Conservation (phyloP, 2,797 vertebrate genomes). For the Rhynchonycteris naso region DNA sequence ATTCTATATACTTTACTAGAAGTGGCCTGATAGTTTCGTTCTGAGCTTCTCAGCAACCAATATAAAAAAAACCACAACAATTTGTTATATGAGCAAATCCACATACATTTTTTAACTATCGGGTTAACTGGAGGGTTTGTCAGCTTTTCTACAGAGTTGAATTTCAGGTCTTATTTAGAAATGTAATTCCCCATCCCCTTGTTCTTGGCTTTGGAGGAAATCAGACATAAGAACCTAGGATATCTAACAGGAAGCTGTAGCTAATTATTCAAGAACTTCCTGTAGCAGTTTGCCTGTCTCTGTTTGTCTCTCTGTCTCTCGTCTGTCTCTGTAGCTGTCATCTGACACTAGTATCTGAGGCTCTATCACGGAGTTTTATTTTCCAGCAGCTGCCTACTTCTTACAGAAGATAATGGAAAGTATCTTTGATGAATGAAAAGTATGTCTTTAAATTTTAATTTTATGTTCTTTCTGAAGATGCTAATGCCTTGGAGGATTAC, state of each 20-base stretch:
- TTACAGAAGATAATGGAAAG: neutral
- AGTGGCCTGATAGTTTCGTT: neutral
- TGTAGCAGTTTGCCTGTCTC: neutral
- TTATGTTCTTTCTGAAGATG: constrained; percentile 21
- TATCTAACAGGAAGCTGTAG: neutral
- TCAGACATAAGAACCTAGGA: neutral
- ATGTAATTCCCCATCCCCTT: neutral
- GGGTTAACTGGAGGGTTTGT: neutral
- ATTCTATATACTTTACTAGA: neutral
- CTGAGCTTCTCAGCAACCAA: neutral
- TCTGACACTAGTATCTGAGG: neutral
- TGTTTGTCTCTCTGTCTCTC: neutral
- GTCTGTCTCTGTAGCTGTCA: neutral
- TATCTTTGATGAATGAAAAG: neutral
- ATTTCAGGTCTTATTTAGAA: neutral
- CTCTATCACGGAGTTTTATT: neutral
- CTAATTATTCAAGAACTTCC: neutral
- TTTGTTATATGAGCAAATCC: neutral
- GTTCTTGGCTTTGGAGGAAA: neutral
- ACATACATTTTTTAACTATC: neutral
- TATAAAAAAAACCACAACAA: neutral
- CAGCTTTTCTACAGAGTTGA: neutral
- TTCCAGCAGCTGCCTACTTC: neutral
- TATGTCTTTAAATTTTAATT: neutral
- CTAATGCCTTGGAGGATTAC: neutral